Evolutionary conservation across 2,888 invertebrate species (phyloP).

Genomic region (Macrosiphum euphorbiae): DNA sequence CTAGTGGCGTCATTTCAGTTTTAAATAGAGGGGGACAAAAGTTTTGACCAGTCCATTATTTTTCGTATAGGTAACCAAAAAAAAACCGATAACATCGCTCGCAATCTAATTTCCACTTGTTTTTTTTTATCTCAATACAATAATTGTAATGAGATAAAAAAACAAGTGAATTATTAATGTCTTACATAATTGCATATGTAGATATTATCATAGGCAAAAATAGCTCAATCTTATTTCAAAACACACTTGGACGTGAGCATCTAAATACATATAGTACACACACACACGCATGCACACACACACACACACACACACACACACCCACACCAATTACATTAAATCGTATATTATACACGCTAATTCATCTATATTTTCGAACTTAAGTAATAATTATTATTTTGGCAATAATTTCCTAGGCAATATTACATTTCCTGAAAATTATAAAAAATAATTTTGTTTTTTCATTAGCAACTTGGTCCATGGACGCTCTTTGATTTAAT

Average conservation of each 20-base stretch:
- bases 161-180: background rate
- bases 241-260: background rate
- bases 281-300: background rate
- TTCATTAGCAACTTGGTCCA: no score
- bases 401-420: no score
- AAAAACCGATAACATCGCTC: background rate
- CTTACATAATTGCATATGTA: background rate
- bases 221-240: background rate
- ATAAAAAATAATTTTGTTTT: no score
- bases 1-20: background rate
- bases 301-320: background rate
- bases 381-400: no score
- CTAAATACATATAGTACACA: no score
- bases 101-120: background rate
- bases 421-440: no score
- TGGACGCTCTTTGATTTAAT: background rate
- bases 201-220: background rate
- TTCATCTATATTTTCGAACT: no score
- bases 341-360: no score
- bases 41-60: background rate
- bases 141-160: no score
- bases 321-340: background rate
- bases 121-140: background rate
- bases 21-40: background rate
- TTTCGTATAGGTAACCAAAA: background rate